These are phyloP conservation scores for Gasterosteus nipponicus DNA, from an alignment of 2,113 vertebrate species.

Conservation along the genomic window DNA sequence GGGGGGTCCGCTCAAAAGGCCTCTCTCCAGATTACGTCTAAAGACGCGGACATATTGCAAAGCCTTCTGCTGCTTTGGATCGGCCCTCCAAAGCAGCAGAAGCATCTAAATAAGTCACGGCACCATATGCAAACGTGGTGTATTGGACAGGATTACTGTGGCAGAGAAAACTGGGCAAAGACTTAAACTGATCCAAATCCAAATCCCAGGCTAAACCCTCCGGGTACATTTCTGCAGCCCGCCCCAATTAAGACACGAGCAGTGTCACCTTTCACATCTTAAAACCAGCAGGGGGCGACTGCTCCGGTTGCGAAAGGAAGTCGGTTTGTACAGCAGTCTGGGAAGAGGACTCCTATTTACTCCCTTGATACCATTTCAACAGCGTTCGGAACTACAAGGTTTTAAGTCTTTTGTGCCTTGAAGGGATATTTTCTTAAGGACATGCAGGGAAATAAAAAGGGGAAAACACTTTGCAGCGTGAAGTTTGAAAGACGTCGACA, in stretches of 20 bases:
- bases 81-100: slow-evolving; percentile 4
- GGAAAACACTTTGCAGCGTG: no score
- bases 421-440: no score
- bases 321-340: not conserved
- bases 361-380: no score
- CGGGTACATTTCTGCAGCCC: not conserved
- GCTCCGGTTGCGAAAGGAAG: not conserved
- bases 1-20: slow-evolving; percentile 25
- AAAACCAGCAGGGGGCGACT: not conserved
- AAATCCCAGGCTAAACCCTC: not conserved
- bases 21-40: slow-evolving; percentile 39
- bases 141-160: slow-evolving; percentile 17
- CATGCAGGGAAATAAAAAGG: no score
- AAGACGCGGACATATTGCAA: slow-evolving; percentile 57
- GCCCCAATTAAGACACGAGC: slow-evolving; percentile 11
- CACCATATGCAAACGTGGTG: slow-evolving; percentile 10
- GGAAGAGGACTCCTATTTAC: no score
- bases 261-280: slow-evolving; percentile 25
- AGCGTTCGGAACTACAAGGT: no score
- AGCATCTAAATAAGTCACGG: slow-evolving; percentile 11
- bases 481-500: not conserved
- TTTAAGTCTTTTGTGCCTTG: no score
- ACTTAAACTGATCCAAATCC: slow-evolving; percentile 4
- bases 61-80: slow-evolving; percentile 45
- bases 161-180: slow-evolving; percentile 15